Base-by-base conservation (phyloP, 2,797 vertebrate genomes). In the Rhinoraja longicauda region DNA sequence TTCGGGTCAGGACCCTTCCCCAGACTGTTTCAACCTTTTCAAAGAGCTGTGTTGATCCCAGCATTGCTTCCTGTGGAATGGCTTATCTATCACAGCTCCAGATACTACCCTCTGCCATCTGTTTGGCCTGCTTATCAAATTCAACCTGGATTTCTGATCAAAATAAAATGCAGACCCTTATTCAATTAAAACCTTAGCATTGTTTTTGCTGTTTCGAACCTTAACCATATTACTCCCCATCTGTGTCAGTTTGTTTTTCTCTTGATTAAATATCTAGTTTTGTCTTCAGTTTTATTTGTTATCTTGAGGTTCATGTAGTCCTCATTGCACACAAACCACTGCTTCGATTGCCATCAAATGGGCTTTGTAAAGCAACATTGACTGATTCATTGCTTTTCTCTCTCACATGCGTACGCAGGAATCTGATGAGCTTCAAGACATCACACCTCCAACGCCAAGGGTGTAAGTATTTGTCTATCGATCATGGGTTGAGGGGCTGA, bases 371-470 rank as follows among this genome's bases (percentile, higher is more conserved):
- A 77, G 76, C 5, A n/a, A n/a, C n/a, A 67, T 62, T 88, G 84
- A 88, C 17, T 26, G 62, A 88, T 19, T n/a, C 19, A 21, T 93
- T 8, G 62, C 21, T 93, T 94, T 94, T 94, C 64, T 67, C 67
- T 70, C 10, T 70, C 93, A 95, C 67, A 70, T 53, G 45, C 67
- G 19, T 64, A 26, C 2, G 94, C 95, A 98, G 95, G 98, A 99
- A 95, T 98, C 96, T 93, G 99, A 99, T 93, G 98, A 99, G 94
- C 96, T 96, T 24, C 95, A 96, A 0, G 98, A 99, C 95, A 96
- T 97, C 77, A 97, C 96, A 0, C 97, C 97, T 39, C 98, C 98
- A 53, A 93, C 97, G 82, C 97, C 98, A 26, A 97, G 98, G 95
- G 97, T 98, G 99, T 99, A 96, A 98, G 98, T 97, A 93, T 64